Percentiles rank a stretch among this genome's conserved stretches.
Conservation (phyloP, 1,140 invertebrate species). For the Lerema accius region DNA sequence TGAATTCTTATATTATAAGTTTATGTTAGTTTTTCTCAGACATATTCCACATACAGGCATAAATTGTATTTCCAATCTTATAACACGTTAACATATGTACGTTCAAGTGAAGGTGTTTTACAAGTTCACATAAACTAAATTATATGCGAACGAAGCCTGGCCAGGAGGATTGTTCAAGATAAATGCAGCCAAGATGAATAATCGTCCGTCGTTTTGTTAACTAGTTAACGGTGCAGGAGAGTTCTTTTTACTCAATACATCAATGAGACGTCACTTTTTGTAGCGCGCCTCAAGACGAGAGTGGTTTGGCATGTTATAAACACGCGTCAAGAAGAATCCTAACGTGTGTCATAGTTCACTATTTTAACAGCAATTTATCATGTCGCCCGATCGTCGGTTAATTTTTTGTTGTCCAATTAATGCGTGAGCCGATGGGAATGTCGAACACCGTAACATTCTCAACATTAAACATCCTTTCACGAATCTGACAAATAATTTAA, state of each 20-base stretch:
- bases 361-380: slow-evolving; percentile 70
- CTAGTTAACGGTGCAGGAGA: slow-evolving; percentile 64
- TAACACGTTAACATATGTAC: too few relatives aligned
- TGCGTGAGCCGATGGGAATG: slow-evolving; percentile 38
- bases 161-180: slow-evolving; percentile 36
- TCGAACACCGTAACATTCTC: slow-evolving; percentile 31
- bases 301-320: slow-evolving; percentile 46
- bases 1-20: too few relatives aligned
- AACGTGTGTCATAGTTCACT: slow-evolving; percentile 70
- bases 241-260: slow-evolving; percentile 65
- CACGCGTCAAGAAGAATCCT: slow-evolving; percentile 45
- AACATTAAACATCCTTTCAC: slow-evolving; percentile 32
- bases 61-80: too few relatives aligned
- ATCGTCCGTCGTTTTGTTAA: slow-evolving; percentile 62
- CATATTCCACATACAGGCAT: too few relatives aligned
- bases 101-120: too few relatives aligned
- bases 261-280: slow-evolving; percentile 72
- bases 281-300: slow-evolving; percentile 34
- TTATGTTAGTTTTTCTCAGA: too few relatives aligned
- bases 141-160: too few relatives aligned
- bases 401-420: slow-evolving; percentile 52
- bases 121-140: too few relatives aligned
- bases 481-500: slow-evolving; percentile 32
- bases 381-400: slow-evolving; percentile 48
- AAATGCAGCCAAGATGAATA: slow-evolving; percentile 60